phyloP scores from a whole-genome alignment of 2,797 vertebrate species.

The Philypnodon macrostomus region DNA sequence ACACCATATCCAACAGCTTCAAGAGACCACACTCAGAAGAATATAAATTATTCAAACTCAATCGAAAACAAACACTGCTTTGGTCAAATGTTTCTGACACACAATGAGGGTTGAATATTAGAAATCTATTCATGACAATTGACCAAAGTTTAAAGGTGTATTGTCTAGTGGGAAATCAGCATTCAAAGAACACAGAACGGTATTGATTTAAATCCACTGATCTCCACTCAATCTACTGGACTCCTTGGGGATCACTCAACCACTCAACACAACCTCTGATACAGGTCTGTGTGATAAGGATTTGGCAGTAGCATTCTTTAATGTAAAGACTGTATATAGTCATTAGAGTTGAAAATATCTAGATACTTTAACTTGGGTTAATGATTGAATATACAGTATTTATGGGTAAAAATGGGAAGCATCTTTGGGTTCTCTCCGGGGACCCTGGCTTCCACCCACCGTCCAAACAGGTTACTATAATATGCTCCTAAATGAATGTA shows the following conservation, averaged over 20 bases:
- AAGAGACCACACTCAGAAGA: slow-evolving; percentile 2
- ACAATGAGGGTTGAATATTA: slow-evolving; percentile 20
- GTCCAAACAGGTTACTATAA: no score
- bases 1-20: no score
- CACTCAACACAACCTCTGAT: slow-evolving; percentile 14
- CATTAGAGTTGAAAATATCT: no score
- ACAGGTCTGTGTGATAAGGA: neutral
- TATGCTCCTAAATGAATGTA: no score
- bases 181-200: slow-evolving; percentile 19
- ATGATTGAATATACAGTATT: no score
- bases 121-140: slow-evolving; percentile 8
- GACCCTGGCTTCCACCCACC: no score
- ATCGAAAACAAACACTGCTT: slow-evolving; percentile 12
- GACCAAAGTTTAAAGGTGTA: slow-evolving; percentile 7
- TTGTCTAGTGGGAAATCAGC: no score
- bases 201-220: slow-evolving; percentile 47
- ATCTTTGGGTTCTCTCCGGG: no score
- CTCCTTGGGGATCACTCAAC: slow-evolving; percentile 29
- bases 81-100: neutral
- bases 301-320: no score
- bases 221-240: slow-evolving; percentile 54
- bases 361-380: no score
- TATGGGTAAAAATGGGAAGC: no score
- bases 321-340: no score
- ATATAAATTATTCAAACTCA: slow-evolving; percentile 20